Conservation (phyloP, 1,140 invertebrate genomes). For the Camponotus vicinus region DNA sequence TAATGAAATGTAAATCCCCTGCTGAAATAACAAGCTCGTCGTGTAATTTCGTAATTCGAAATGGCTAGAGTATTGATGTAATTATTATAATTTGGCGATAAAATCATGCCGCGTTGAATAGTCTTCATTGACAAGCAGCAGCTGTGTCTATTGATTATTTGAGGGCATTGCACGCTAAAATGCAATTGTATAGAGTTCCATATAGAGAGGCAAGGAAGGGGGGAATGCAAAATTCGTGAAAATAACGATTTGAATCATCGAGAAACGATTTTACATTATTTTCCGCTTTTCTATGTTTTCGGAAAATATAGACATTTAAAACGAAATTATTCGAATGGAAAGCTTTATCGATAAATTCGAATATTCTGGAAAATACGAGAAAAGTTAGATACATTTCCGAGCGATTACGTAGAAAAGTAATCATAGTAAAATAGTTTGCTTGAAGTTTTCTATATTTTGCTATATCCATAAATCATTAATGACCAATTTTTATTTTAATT, state of each 20-base stretch:
- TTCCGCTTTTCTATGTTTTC: slow-evolving; percentile 1
- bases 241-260: slow-evolving; percentile 6
- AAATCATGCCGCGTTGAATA: slow-evolving; percentile 66
- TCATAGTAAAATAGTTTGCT: background rate
- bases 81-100: slow-evolving; percentile 73
- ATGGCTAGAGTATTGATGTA: slow-evolving; percentile 27
- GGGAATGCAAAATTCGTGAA: slow-evolving; percentile 7
- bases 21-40: slow-evolving; percentile 70
- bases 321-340: slow-evolving; percentile 25
- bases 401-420: slow-evolving; percentile 21
- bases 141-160: slow-evolving; percentile 65
- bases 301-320: background rate
- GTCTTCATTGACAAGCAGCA: slow-evolving; percentile 66
- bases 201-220: background rate
- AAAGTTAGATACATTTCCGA: background rate
- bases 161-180: slow-evolving; percentile 60
- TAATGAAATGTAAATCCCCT: slow-evolving; percentile 72
- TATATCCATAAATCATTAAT: background rate
- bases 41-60: slow-evolving; percentile 63
- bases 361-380: slow-evolving; percentile 27
- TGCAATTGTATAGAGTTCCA: slow-evolving; percentile 33
- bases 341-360: slow-evolving; percentile 17
- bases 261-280: background rate
- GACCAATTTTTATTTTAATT: background rate
- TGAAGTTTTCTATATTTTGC: background rate